These are phyloP conservation scores for Corapipo altera DNA, from an alignment of 2,113 vertebrate species.

Conservation along the genomic window DNA sequence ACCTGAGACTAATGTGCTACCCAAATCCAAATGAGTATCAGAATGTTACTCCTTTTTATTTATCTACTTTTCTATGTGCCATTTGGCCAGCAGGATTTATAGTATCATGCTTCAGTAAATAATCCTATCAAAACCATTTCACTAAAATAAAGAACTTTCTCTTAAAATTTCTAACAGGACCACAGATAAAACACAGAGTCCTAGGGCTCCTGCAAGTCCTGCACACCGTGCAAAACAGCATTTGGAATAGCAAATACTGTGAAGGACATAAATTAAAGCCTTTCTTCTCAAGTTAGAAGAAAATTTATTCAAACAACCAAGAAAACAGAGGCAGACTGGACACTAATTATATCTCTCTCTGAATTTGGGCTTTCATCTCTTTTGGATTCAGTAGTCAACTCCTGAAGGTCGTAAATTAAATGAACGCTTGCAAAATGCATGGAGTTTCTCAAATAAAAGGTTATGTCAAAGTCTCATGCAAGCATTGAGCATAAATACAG, in stretches of 20 bases:
- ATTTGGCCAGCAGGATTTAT: neutral
- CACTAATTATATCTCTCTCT: neutral
- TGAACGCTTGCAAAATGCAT: neutral
- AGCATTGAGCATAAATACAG: neutral
- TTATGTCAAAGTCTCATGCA: neutral
- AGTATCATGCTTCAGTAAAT: neutral
- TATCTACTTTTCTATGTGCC: neutral
- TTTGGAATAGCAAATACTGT: neutral
- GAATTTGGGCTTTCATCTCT: neutral
- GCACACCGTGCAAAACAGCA: rapidly evolving
- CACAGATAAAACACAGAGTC: rapidly evolving
- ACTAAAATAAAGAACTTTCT: neutral
- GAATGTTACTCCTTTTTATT: neutral
- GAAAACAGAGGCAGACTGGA: neutral
- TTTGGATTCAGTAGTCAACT: neutral
- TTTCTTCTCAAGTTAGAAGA: neutral
- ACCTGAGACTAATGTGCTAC: neutral
- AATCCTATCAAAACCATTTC: neutral
- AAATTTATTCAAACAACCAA: neutral
- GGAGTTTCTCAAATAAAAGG: neutral
- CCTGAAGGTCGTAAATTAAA: neutral
- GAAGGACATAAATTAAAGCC: neutral
- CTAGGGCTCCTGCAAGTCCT: neutral
- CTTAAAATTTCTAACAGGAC: neutral
- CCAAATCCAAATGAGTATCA: neutral